Base-by-base conservation (phyloP, 2,888 invertebrate species). In the Liodrosophila aerea region DNA sequence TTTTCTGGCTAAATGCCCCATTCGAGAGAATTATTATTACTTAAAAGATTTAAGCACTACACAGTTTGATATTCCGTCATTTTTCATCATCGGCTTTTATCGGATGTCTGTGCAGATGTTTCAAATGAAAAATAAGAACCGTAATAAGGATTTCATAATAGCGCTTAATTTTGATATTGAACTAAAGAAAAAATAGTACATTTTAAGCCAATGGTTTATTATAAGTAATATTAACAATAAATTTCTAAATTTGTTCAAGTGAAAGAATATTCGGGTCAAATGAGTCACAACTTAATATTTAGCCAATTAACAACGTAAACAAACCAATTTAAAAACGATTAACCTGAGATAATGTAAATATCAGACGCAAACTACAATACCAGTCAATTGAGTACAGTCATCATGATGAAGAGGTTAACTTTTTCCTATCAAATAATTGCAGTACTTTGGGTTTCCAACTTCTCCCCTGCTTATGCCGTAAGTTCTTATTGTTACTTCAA, bases 1-100 rank as follows among this genome's bases (percentile, higher is more conserved):
- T 40, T 65, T 85, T 11, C 50, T 64, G 4, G 33, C 40, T 0
- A 46, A 47, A 1, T 87, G 87, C 43, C 85, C 87, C 0, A 57
- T 76, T 1, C 46, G 43, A 1, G 27, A 33, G 2, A 60, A 50
- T 8, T 29, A 54, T 29, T 80, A 80, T 36, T 80, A 56, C 33
- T 9, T 83, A 0, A 65, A 9, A 16, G 39, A 67, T 29, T 71
- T 64, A 11, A 71, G 31, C 11, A 30, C 56, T 1, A 9, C 8
- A 2, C 22, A 15, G 0, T 7, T 47, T 2, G 29, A 30, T 2
- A 12, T 47, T 1, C 47, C 47, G 16, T 16, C 47, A 1, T 29
- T 47, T 8, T 9, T 47, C 4, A 36, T 47, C 0, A 7, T 3
- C 12, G 47, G 47, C 0, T 16, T 9, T 0, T 47, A 47, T 9